These are phyloP conservation scores for Lasius fuliginosus DNA, from an alignment of 2,888 invertebrate species.

Conservation along the genomic window DNA sequence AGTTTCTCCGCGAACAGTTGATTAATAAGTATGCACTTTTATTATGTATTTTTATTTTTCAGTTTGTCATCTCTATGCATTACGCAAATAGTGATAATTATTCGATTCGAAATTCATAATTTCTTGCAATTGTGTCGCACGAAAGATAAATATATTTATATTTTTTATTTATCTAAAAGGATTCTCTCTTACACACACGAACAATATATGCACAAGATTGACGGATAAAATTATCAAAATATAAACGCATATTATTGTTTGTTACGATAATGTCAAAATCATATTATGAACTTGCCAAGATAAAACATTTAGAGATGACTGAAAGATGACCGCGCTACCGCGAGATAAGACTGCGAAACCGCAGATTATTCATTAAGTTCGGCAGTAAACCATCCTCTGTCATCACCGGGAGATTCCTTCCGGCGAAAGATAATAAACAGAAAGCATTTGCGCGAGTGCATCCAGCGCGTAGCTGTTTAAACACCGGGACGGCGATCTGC, in stretches of 20 bases:
- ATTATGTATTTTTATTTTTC: neutral
- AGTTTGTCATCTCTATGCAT: neutral
- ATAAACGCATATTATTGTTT: neutral
- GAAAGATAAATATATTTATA: neutral
- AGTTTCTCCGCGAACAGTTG: constrained; percentile 30
- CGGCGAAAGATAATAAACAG: constrained; percentile 73
- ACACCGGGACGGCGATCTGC: constrained; percentile 40
- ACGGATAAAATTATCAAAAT: neutral
- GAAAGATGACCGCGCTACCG: constrained; percentile 57
- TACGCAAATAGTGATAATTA: neutral
- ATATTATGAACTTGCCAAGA: constrained; percentile 26
- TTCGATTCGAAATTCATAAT: neutral
- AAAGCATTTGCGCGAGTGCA: constrained; percentile 54
- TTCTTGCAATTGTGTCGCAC: neutral
- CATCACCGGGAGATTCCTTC: constrained; percentile 71
- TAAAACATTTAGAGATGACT: constrained; percentile 52
- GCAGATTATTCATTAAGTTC: constrained; percentile 74
- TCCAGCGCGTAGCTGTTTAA: constrained; percentile 48
- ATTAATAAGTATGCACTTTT: neutral
- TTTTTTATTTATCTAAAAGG: neutral
- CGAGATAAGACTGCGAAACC: constrained; percentile 65
- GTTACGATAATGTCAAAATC: neutral
- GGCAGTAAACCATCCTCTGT: constrained; percentile 71
- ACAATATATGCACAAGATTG: neutral
- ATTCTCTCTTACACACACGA: neutral